Conservation (phyloP, 2,888 invertebrate genomes). For the Siphonodentalium dalli region DNA sequence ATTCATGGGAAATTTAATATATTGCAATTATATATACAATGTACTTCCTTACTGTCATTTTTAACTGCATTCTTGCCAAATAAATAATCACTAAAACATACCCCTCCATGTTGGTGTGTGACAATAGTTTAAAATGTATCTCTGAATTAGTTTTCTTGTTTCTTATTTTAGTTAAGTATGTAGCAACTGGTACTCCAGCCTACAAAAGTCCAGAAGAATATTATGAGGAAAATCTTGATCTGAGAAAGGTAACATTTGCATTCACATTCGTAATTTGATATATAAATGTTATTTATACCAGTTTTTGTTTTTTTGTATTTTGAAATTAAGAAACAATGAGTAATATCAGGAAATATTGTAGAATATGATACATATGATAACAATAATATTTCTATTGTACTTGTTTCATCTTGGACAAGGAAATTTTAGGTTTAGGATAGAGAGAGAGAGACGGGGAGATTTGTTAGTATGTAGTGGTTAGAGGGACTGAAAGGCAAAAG, state of each 20-base stretch:
- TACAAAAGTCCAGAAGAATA: conserved; percentile 63
- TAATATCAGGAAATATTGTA: background rate
- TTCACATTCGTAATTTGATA: background rate
- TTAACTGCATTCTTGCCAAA: too few relatives aligned
- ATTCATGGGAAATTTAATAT: too few relatives aligned
- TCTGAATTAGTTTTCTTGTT: too few relatives aligned
- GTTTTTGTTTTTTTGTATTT: background rate
- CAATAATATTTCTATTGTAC: too few relatives aligned
- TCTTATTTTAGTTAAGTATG: conserved; percentile 38
- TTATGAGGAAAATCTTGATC: conserved; percentile 61
- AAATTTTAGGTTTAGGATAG: too few relatives aligned
- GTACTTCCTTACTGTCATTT: too few relatives aligned
- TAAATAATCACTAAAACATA: background rate
- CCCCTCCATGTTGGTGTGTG: background rate
- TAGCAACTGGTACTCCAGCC: conserved; percentile 56
- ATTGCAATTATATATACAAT: too few relatives aligned
- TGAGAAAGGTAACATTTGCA: conserved; percentile 52
- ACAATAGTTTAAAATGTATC: background rate
- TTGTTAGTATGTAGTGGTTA: too few relatives aligned
- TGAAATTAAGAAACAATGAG: background rate
- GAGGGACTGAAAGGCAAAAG: too few relatives aligned
- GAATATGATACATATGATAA: background rate
- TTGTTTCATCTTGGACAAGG: too few relatives aligned
- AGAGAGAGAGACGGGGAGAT: too few relatives aligned
- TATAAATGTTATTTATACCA: background rate